These are phyloP conservation scores for Callyntrura sp. DNA, from an alignment of 2,888 invertebrate genomes.

Conservation along the genomic window DNA sequence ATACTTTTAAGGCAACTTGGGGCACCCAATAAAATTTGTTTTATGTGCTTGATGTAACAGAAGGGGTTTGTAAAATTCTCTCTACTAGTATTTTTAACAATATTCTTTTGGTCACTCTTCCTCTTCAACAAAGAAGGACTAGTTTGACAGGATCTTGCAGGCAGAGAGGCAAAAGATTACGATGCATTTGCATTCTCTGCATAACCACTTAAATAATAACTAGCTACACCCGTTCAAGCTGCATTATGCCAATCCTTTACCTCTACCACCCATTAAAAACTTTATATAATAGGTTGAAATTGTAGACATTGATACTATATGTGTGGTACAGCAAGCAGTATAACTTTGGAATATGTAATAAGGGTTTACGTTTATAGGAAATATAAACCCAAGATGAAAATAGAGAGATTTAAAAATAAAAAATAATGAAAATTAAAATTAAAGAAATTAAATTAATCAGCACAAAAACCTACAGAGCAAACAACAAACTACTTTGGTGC, in stretches of 20 bases:
- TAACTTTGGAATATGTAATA: too few species aligned
- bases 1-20: conserved; percentile 4
- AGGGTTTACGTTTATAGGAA: too few species aligned
- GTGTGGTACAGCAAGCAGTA: too few species aligned
- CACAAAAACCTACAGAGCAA: too few species aligned
- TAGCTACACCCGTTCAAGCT: neutral
- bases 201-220: neutral
- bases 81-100: neutral
- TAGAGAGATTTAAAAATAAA: too few species aligned
- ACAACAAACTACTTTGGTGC: too few species aligned
- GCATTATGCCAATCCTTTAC: neutral
- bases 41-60: neutral
- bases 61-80: neutral
- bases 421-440: too few species aligned
- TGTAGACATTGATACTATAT: too few species aligned
- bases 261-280: too few species aligned
- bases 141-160: conserved; percentile 66
- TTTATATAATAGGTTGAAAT: too few species aligned
- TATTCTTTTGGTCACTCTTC: conserved; percentile 70
- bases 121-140: conserved; percentile 66
- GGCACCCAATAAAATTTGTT: neutral
- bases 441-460: too few species aligned
- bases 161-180: conserved; percentile 30
- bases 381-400: too few species aligned
- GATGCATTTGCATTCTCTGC: neutral